Evolutionary conservation across 1,140 invertebrate species (phyloP).

Genomic region (Bombus terrestris): DNA sequence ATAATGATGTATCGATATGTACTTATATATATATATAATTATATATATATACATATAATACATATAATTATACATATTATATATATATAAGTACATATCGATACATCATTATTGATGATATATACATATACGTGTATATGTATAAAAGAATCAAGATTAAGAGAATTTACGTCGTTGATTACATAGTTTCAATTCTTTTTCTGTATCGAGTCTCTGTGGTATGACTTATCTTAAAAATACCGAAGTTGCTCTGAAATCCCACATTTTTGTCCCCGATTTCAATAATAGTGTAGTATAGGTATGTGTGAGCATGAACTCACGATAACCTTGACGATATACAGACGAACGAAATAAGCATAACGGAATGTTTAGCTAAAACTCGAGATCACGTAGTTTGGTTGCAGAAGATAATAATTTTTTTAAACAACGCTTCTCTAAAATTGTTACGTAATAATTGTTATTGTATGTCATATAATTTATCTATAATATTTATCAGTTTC

Average conservation of each 20-base stretch:
- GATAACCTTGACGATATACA: constrained; percentile 46
- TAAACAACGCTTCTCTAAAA: neutral
- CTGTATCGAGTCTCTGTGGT: neutral
- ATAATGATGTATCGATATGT: neutral
- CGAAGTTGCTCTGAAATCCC: neutral
- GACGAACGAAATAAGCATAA: neutral
- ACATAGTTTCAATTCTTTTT: neutral
- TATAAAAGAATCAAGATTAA: neutral
- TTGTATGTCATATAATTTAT: neutral
- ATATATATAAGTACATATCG: too few species aligned
- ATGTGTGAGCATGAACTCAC: neutral
- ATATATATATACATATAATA: too few species aligned
- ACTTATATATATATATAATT: neutral
- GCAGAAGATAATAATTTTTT: neutral
- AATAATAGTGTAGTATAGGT: too few species aligned
- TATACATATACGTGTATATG: neutral
- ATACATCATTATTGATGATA: too few species aligned
- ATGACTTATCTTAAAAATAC: neutral
- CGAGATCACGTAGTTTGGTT: neutral
- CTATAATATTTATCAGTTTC: neutral
- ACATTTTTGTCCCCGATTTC: neutral
- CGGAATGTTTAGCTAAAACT: neutral
- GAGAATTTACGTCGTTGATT: neutral
- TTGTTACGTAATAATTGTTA: neutral
- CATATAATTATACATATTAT: too few species aligned